Conservation (phyloP, 2,888 invertebrate genomes). For the Agrilus cyanescens region DNA sequence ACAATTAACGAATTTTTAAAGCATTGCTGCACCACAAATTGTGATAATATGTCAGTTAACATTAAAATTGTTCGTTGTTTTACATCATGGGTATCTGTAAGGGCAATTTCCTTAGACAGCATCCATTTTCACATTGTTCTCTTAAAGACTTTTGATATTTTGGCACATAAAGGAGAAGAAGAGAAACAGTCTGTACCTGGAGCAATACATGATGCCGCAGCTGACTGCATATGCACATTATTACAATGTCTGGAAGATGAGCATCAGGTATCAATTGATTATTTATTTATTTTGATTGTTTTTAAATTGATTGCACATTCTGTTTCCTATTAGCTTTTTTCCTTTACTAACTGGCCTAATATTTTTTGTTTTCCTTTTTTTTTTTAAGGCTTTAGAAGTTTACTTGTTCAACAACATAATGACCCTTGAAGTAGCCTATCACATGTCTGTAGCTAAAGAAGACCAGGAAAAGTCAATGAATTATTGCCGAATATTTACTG, state of each 20-base stretch:
- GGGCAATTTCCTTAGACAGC: constrained; percentile 64
- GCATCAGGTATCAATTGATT: constrained; percentile 30
- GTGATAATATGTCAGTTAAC: constrained; percentile 53
- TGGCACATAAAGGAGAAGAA: constrained; percentile 30
- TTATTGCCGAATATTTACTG: constrained; percentile 91
- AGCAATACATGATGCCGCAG: constrained; percentile 73
- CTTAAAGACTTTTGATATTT: constrained; percentile 58
- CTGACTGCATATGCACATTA: constrained; percentile 81
- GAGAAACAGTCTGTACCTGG: constrained; percentile 25
- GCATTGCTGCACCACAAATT: constrained; percentile 56
- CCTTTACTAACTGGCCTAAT: too few relatives aligned
- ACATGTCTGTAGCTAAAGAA: constrained; percentile 83
- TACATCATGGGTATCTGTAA: constrained; percentile 83
- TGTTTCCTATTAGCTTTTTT: too few relatives aligned
- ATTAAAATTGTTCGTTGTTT: constrained; percentile 73
- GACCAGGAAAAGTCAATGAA: constrained; percentile 90
- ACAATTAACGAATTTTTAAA: constrained; percentile 70
- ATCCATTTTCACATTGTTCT: constrained; percentile 63
- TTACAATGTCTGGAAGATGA: constrained; percentile 72
- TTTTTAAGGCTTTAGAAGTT: constrained; percentile 51
- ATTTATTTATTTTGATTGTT: too few relatives aligned
- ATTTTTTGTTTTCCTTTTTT: constrained; percentile 1
- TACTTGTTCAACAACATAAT: constrained; percentile 73
- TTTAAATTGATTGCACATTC: too few relatives aligned
- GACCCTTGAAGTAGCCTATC: constrained; percentile 73